A percentile compares a stretch with the other conserved stretches of the same genome.
These are phyloP conservation scores for Syrphus vitripennis DNA, from an alignment of 2,888 invertebrate genomes.

Conservation along the genomic window DNA sequence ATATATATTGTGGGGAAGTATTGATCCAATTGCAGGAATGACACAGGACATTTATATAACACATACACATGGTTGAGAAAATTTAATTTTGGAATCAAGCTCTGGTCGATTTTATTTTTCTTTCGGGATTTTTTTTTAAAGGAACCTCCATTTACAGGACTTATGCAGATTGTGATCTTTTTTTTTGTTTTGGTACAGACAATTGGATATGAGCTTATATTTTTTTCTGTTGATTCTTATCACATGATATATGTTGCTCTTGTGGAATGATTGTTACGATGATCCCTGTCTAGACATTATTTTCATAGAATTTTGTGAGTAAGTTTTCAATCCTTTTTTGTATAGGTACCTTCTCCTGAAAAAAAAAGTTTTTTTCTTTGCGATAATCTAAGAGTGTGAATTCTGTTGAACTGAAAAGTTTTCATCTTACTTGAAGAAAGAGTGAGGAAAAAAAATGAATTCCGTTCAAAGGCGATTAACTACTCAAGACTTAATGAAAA, in stretches of 20 bases:
- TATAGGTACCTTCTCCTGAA: background rate
- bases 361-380: background rate
- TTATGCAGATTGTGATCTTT: background rate
- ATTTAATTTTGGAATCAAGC: conserved; percentile 16
- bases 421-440: background rate
- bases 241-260: background rate
- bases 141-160: background rate
- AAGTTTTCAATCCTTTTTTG: too few relatives aligned
- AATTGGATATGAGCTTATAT: background rate
- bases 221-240: background rate
- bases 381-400: background rate
- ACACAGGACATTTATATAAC: conserved; percentile 8
- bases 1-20: conserved; percentile 11
- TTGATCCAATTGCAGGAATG: conserved; percentile 38
- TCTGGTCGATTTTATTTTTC: background rate
- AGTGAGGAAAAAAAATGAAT: background rate
- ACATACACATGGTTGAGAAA: conserved; percentile 6
- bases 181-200: background rate
- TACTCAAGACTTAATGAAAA: conserved; percentile 3
- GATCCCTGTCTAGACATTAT: background rate
- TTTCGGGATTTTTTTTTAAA: conserved; percentile 18
- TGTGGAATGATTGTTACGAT: background rate
- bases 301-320: background rate
- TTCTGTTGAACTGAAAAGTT: background rate
- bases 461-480: background rate